Conservation (phyloP, 2,113 vertebrate species). For the Drymodes brunneopygia region DNA sequence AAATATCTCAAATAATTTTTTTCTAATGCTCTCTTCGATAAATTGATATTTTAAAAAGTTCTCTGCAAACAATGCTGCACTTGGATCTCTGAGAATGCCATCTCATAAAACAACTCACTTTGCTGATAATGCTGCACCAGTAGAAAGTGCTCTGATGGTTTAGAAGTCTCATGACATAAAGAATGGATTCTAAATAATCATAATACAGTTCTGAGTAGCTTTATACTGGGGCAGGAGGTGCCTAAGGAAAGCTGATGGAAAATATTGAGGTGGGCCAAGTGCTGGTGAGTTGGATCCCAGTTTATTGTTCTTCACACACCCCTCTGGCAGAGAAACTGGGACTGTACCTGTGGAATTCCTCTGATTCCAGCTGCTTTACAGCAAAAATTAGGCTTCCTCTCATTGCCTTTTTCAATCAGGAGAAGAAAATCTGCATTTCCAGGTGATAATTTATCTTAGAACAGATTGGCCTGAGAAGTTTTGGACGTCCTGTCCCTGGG, state of each 20-base stretch:
- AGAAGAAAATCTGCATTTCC: fast-evolving
- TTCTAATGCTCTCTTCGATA: not conserved
- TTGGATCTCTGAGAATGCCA: not conserved
- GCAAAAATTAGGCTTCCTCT: not conserved
- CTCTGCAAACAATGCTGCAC: not conserved
- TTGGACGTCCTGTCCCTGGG: not conserved
- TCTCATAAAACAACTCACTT: not conserved
- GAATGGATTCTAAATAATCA: not conserved
- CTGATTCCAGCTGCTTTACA: not conserved
- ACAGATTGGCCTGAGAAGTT: not conserved
- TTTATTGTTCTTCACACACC: not conserved
- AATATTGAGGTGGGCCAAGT: not conserved
- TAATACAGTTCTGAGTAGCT: not conserved
- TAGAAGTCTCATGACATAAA: not conserved
- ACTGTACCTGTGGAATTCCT: not conserved
- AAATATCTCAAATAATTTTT: not conserved
- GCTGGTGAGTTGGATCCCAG: not conserved
- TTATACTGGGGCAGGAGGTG: not conserved
- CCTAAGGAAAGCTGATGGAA: not conserved
- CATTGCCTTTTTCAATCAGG: not conserved
- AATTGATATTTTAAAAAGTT: not conserved
- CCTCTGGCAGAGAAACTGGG: not conserved
- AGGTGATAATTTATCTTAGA: not conserved
- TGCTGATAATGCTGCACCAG: not conserved
- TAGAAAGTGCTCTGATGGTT: not conserved